Percentiles rank a stretch among this genome's conserved stretches.
phyloP scores from a whole-genome alignment of 2,113 vertebrate genomes.

The Zeus faber region DNA sequence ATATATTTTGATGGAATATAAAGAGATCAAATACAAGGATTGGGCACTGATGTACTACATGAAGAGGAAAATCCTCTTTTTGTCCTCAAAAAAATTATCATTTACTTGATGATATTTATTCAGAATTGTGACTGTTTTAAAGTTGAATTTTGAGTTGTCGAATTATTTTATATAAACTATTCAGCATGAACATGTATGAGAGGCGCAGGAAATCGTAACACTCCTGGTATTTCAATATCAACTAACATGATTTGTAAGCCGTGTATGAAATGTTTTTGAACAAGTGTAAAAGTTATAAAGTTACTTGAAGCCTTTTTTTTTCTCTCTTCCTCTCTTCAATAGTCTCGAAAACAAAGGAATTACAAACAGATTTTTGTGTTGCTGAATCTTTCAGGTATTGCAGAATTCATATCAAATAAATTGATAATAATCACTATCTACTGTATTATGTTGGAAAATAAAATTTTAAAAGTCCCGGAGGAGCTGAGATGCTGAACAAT shows the following conservation, averaged over 20 bases:
- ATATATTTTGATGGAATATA: conserved; percentile 15
- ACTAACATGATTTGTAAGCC: conserved; percentile 40
- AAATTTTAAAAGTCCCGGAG: conserved; percentile 17
- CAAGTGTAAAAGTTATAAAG: conserved; percentile 39
- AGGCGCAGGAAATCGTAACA: conserved; percentile 33
- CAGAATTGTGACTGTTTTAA: conserved; percentile 25
- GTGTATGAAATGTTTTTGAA: conserved; percentile 43
- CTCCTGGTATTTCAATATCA: conserved; percentile 35
- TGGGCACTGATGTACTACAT: conserved; percentile 24
- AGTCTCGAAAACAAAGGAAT: conserved; percentile 46
- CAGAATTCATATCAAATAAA: conserved; percentile 29
- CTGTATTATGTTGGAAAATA: conserved; percentile 62
- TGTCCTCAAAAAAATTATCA: conserved; percentile 42
- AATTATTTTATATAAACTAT: conserved; percentile 38
- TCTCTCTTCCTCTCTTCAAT: conserved; percentile 36
- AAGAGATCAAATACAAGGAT: conserved; percentile 23
- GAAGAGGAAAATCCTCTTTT: no score
- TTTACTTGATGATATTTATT: conserved; percentile 47
- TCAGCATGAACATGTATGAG: conserved; percentile 38
- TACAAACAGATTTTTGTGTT: conserved; percentile 35
- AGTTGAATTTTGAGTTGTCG: conserved; percentile 18
- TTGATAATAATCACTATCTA: conserved; percentile 62
- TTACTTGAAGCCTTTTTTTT: conserved; percentile 35
- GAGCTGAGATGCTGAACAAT: not conserved
- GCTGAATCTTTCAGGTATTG: conserved; percentile 59